These are phyloP conservation scores for Alosa sapidissima DNA, from an alignment of 2,797 vertebrate species.

Conservation along the genomic window DNA sequence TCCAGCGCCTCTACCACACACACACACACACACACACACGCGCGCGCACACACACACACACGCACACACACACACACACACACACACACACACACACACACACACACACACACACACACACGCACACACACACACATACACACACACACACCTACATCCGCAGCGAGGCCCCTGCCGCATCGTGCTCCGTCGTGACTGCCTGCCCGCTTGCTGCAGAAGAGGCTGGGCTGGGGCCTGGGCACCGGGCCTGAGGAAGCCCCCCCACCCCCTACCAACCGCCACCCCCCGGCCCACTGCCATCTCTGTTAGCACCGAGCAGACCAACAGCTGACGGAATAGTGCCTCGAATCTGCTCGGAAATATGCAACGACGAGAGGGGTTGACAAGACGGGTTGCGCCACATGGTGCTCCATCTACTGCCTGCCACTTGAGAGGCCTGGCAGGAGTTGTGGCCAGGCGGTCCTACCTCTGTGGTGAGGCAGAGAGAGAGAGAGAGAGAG, in stretches of 20 bases:
- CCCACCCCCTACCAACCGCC: background rate
- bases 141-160: background rate
- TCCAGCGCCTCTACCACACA: background rate
- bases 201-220: background rate
- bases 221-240: background rate
- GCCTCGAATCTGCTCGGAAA: background rate
- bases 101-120: background rate
- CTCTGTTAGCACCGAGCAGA: background rate
- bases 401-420: background rate
- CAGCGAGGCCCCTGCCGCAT: background rate
- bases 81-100: background rate
- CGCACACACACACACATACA: background rate
- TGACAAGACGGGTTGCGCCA: background rate
- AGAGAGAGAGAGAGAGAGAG: constrained; percentile 8
- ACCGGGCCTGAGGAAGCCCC: background rate
- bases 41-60: background rate
- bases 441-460: background rate
- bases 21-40: background rate
- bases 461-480: background rate
- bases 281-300: background rate
- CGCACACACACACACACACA: background rate
- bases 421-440: background rate
- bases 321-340: background rate
- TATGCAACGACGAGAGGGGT: background rate
- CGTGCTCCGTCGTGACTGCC: background rate